Percentiles rank a stretch among this genome's conserved stretches.
phyloP scores from a whole-genome alignment of 2,113 vertebrate genomes.

The Manacus vitellinus region DNA sequence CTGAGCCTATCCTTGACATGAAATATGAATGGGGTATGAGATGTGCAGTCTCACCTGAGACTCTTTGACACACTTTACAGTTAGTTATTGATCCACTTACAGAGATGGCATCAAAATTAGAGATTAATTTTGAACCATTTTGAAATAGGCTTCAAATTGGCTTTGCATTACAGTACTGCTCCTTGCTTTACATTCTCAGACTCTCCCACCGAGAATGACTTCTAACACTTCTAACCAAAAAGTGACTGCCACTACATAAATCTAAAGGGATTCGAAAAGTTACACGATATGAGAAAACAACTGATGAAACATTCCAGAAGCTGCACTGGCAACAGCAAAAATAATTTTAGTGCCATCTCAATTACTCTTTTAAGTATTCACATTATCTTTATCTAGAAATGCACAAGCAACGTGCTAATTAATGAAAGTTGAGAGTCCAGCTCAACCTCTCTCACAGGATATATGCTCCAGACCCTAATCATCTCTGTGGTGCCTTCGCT shows the following conservation, averaged over 20 bases:
- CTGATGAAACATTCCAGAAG: background rate
- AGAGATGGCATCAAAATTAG: background rate
- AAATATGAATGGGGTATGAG: background rate
- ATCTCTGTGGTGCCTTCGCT: background rate
- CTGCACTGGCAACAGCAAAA: background rate
- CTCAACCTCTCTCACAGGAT: background rate
- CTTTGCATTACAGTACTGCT: background rate
- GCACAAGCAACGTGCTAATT: background rate
- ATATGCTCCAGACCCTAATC: background rate
- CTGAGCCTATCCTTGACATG: background rate
- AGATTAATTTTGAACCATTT: background rate
- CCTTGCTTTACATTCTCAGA: background rate
- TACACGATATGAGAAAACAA: background rate
- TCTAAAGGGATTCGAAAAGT: background rate
- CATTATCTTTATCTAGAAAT: background rate
- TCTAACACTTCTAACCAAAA: background rate
- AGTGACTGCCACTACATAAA: background rate
- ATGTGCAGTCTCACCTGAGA: background rate
- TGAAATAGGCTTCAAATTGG: background rate
- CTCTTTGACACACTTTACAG: background rate
- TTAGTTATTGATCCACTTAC: background rate
- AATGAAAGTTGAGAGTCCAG: background rate
- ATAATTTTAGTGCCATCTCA: background rate
- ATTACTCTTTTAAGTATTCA: background rate
- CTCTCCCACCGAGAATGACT: background rate